Base-by-base conservation (phyloP, 2,888 invertebrate genomes). In the Caenorhabditis sp. region DNA sequence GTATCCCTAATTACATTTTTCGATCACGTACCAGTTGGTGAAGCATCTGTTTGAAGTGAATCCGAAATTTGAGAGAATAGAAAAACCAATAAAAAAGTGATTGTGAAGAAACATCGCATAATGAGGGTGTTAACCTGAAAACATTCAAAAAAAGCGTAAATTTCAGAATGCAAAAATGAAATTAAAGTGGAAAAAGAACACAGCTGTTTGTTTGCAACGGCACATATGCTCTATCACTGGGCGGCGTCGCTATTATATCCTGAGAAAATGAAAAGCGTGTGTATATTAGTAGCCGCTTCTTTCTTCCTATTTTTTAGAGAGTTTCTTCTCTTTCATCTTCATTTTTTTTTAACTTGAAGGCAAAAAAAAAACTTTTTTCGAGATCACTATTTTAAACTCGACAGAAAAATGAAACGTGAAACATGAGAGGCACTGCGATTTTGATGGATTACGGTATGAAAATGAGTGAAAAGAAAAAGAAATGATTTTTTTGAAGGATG, bases 261-360 rank as follows among this genome's bases (percentile, higher is more conserved):
- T 67, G 72, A 67, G 72, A 72, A 72, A 72, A 72, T 72, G 72
- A 72, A 66, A 72, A 72, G 67, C 72, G 67, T 72, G 72, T 72
- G 72, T 72, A 72, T 72, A 72, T 67, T 72, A 66, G 63, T 67
- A 62, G 62, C 62, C 58, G 50, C 4, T 31, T 31, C 10, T 31
- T 31, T 10, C 10, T 31, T 10, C 10, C 31, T 31, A 31, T 31
- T 6, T 31, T 31, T 31, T 43, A 12, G 12, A 10, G 43, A 43
- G 14, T 43, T 43, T 43, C 43, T 43, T 43, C 43, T 43, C 43
- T 43, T 43, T 43, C 43, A 43, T 43, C 43, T 43, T 43, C 43
- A 17, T 53, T 53, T 53, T 53, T 23, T 5, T 19, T 4, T n/a
- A 19, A 17, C n/a, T n/a, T n/a, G 19, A 17, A 50, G 17, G 4